Evolutionary conservation across 1,140 invertebrate genomes (phyloP).

Genomic region (Lucilia sericata): DNA sequence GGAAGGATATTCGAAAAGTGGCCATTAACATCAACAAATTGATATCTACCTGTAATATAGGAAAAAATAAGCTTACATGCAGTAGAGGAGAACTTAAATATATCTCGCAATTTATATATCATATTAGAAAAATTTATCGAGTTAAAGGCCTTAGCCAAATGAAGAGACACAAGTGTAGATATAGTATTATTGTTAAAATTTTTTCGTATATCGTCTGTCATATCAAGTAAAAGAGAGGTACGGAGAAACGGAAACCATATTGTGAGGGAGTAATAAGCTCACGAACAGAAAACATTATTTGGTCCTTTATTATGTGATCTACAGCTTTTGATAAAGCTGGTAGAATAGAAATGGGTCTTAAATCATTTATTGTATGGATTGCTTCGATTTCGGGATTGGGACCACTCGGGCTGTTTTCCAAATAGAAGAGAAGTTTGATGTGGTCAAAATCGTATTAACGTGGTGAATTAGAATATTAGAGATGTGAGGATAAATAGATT

Average conservation of each 20-base stretch:
- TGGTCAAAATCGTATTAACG: background rate
- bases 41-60: too few species aligned
- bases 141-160: background rate
- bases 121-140: background rate
- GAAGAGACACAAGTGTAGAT: background rate
- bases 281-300: background rate
- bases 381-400: background rate
- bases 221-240: background rate
- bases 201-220: background rate
- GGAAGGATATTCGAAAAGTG: too few species aligned
- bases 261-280: background rate
- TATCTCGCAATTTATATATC: background rate
- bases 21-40: too few species aligned
- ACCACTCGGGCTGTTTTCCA: constrained; percentile 18
- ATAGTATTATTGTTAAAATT: background rate
- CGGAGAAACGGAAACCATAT: too few species aligned
- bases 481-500: background rate
- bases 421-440: background rate
- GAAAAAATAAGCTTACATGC: background rate
- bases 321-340: background rate
- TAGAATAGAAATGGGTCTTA: too few species aligned
- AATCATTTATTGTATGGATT: too few species aligned
- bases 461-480: background rate
- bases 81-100: background rate
- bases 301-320: background rate